Evolutionary conservation across 2,888 invertebrate species (phyloP), one percentile per base, ranked within the genome.

Genomic region (Scotopteryx bipunctaria): DNA sequence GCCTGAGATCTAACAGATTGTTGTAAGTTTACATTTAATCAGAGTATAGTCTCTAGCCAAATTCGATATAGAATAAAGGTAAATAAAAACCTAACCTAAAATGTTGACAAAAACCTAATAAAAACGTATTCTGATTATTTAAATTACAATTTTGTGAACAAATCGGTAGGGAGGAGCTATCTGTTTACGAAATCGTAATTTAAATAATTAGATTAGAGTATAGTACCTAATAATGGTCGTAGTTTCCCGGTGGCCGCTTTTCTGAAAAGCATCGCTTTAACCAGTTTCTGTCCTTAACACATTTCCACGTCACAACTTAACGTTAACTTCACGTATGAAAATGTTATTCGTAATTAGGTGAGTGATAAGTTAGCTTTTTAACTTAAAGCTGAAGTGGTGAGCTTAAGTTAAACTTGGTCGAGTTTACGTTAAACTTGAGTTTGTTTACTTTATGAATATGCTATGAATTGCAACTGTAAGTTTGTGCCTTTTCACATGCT

Each of bases 291-390:
- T 15, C 49, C 67, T 72, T 73, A 75, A 69, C 63, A 71, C 71
- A 67, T 73, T 76, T 76, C 31, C 48, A 52, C 46, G 41, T 27
- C 27, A 27, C 4, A 15, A 32, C 46, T 19, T 46, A 37, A 47
- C 21, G n/a, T n/a, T 21, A 51, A 44, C 43, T 44, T 55, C 46
- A 5, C 55, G 54, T 76, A 78, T 76, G 81, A 74, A 77, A 41
- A 72, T 78, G 78, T 82, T 53, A 27, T 81, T 77, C 78, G 73
- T 73, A 83, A 84, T 84, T 84, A 83, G 57, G 51, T 45, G 56
- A 61, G 67, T 61, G 63, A 59, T 69, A 76, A 79, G 75, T 81
- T 73, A 63, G 66, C 70, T 70, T 66, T 63, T 65, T 63, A 71
- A 71, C 68, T 64, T 69, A 66, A 69, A 66, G 69, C 61, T 64